Evolutionary conservation across 1,140 invertebrate species (phyloP), one percentile per base, ranked within the genome.

Genomic region (Drosophila trapezifrons): DNA sequence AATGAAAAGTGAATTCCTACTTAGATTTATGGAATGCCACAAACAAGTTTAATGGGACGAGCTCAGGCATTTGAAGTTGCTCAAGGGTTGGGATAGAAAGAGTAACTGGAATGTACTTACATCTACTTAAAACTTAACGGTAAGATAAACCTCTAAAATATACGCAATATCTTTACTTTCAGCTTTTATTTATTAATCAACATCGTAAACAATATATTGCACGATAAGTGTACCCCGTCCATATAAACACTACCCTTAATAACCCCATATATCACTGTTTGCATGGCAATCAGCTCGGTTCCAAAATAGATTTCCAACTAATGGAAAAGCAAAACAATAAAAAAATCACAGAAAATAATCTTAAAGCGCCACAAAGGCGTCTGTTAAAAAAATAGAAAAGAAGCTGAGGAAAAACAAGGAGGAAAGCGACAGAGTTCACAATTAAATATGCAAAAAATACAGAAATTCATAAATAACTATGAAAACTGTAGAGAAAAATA

Each of bases 291-390:
- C 54, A 63, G 55, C 0, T n/a, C 18, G 22, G 40, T 80, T 80
- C 46, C 42, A 63, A 80, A 79, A 80, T 79, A 79, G 77, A 80
- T 63, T 54, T 59, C 52, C 25, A 37, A 55, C 40, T 47, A 65
- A 74, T 58, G 43, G 38, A 20, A 18, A 17, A 32, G 18, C 20
- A 20, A 46, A 17, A 32, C 22, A 47, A 32, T 32, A 47, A 57
- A 42, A 47, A 58, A 71, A 40, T 43, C 18, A 35, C 32, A 37
- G 9, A 54, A 37, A 54, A 37, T 54, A 54, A 54, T 22, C 51
- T 37, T 13, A 10, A 37, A 54, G 51, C 32, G 51, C 51, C 51
- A 54, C 32, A 37, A 22, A 20, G 18, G 29, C 32, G 27, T 13
- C 27, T 18, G 47, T 18, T 51, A 4, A 29, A 29, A 17, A 17